phyloP scores from a whole-genome alignment of 2,888 invertebrate species.

The Julus scanicus region DNA sequence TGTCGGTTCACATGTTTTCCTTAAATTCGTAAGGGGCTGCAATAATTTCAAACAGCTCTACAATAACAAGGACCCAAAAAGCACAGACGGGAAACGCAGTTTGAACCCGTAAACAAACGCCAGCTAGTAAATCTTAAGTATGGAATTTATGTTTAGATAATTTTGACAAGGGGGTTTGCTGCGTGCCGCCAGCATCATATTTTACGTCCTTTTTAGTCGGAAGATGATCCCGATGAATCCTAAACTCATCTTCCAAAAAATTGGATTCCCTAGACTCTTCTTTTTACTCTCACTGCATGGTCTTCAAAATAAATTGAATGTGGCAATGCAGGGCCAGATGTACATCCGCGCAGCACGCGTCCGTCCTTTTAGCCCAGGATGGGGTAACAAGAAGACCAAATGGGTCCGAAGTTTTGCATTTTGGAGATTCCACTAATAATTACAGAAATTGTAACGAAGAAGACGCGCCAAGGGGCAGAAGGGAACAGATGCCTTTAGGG shows the following conservation, averaged over 20 bases:
- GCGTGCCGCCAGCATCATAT: background rate
- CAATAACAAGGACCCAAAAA: background rate
- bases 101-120: background rate
- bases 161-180: background rate
- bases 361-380: background rate
- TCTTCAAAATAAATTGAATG: background rate
- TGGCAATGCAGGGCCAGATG: background rate
- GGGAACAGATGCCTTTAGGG: background rate
- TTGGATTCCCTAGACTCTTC: background rate
- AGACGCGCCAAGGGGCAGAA: background rate
- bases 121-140: constrained; percentile 1
- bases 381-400: background rate
- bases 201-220: constrained; percentile 1
- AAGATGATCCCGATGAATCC: background rate
- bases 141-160: background rate
- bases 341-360: background rate
- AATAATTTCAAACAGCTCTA: background rate
- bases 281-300: too few relatives aligned
- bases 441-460: background rate
- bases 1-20: background rate
- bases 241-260: background rate
- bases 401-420: background rate
- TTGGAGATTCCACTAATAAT: background rate
- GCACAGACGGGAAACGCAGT: background rate
- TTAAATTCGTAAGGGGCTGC: background rate